Evolutionary conservation across 2,888 invertebrate species (phyloP).

Genomic region (Oligia fasciuncula): DNA sequence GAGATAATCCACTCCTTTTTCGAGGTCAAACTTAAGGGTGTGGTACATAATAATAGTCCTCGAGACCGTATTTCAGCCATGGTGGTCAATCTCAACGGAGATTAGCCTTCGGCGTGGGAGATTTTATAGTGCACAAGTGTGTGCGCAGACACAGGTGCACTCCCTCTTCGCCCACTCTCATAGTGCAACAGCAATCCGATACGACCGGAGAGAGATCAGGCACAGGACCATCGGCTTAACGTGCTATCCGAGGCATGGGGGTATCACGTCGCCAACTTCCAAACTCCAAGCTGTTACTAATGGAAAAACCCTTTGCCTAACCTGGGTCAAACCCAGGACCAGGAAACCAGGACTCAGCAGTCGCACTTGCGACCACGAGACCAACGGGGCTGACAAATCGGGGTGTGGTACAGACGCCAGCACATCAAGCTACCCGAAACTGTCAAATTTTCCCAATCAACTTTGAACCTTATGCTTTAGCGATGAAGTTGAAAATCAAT

Average conservation of each 20-base stretch:
- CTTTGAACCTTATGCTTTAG: no score
- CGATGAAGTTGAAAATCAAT: no score
- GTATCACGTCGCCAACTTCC: not conserved
- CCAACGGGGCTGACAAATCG: not conserved
- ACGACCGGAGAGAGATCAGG: not conserved
- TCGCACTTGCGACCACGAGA: not conserved
- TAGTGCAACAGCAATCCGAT: no score
- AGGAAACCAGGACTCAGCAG: no score
- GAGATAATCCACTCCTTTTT: no score
- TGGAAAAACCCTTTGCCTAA: not conserved
- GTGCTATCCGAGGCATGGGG: not conserved
- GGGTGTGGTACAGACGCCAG: no score
- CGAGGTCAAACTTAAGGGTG: not conserved
- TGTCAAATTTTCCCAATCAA: no score
- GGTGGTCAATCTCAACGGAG: not conserved
- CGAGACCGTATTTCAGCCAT: not conserved
- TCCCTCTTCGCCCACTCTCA: no score
- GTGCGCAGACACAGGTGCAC: no score
- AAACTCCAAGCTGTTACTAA: not conserved
- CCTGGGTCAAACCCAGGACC: no score
- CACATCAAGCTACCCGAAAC: no score
- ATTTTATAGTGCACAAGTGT: not conserved
- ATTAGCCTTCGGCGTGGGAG: not conserved
- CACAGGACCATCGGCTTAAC: not conserved
- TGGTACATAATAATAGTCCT: not conserved